phyloP scores from a whole-genome alignment of 2,888 invertebrate genomes.

The Drosophila kambysellisi region DNA sequence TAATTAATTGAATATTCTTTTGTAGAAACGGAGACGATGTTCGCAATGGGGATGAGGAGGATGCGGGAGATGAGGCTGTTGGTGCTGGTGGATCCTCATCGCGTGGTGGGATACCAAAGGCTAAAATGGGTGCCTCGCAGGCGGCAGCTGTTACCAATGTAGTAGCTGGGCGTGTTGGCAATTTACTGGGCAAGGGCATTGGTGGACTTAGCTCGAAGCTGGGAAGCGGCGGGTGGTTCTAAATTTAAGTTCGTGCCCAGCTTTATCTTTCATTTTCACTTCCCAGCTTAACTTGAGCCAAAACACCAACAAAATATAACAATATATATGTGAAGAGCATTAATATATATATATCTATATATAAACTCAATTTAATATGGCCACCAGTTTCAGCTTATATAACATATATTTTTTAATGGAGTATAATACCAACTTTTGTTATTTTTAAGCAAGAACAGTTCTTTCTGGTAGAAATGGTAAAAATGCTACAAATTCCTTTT shows the following conservation, averaged over 20 bases:
- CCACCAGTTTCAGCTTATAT: not conserved
- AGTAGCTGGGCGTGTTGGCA: conserved; percentile 93
- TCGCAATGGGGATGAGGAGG: conserved; percentile 77
- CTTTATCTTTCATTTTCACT: not conserved
- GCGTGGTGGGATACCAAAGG: conserved; percentile 77
- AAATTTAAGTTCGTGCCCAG: conserved; percentile 73
- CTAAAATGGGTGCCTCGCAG: conserved; percentile 82
- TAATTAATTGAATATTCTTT: not conserved
- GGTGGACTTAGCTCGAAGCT: conserved; percentile 95
- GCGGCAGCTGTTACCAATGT: conserved; percentile 83
- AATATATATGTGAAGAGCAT: not conserved
- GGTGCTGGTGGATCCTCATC: conserved; percentile 25
- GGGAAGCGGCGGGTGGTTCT: conserved; percentile 95
- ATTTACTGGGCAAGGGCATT: conserved; percentile 95
- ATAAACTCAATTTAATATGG: not conserved
- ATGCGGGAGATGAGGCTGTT: conserved; percentile 70
- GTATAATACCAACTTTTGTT: not conserved
- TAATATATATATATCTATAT: not conserved
- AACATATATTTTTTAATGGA: not conserved
- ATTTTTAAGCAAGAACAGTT: not conserved
- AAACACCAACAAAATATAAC: not conserved
- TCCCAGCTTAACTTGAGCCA: not conserved
- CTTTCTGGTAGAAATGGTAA: not conserved
- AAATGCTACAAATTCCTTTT: not conserved
- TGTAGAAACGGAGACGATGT: conserved; percentile 68